Evolutionary conservation across 1,140 invertebrate species (phyloP).

Genomic region (Schlechtendalia chinensis): DNA sequence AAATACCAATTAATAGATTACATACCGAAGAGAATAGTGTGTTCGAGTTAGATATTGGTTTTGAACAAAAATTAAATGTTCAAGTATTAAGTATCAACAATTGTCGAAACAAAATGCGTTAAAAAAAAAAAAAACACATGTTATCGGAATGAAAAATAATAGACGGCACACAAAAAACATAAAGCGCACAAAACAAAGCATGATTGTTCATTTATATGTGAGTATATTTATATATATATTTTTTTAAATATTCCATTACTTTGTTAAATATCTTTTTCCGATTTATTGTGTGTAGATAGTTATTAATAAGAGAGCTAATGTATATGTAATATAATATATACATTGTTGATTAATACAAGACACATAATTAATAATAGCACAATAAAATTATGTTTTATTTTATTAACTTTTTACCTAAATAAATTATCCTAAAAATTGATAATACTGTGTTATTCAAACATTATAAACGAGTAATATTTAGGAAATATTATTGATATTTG

Average conservation of each 20-base stretch:
- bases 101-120: conserved; percentile 39
- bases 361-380: conserved; percentile 35
- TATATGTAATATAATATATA: not conserved
- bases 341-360: conserved; percentile 3
- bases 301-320: not conserved
- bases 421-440: conserved; percentile 45
- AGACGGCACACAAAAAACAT: conserved; percentile 22
- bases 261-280: not conserved
- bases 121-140: conserved; percentile 18
- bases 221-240: not conserved
- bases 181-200: conserved; percentile 42
- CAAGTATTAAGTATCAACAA: conserved; percentile 14
- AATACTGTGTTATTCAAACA: conserved; percentile 34
- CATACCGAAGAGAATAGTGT: conserved; percentile 38
- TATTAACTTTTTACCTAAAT: conserved; percentile 35
- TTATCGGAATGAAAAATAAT: conserved; percentile 22
- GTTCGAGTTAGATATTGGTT: conserved; percentile 29
- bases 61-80: conserved; percentile 24
- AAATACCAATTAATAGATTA: conserved; percentile 35
- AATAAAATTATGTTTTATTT: conserved; percentile 48
- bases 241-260: not conserved
- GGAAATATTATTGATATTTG: conserved; percentile 46
- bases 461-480: conserved; percentile 48
- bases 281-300: not conserved
- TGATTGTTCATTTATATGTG: not conserved